Evolutionary conservation across 1,140 invertebrate species (phyloP), one percentile per base, ranked within the genome.

Genomic region (Polypedilum pembai): DNA sequence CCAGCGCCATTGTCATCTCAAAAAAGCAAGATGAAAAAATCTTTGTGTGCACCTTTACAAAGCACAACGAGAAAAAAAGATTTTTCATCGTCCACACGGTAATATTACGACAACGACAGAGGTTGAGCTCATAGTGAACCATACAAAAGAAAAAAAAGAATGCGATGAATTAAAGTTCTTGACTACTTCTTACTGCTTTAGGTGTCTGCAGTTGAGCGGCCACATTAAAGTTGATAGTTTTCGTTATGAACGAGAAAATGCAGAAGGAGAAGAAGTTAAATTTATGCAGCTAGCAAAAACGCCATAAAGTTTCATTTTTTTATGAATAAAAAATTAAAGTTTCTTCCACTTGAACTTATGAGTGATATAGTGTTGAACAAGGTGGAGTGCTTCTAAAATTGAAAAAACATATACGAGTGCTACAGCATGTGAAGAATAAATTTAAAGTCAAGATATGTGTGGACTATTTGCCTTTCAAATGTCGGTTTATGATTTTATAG

Each of bases 311-410:
- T 56, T 56, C 45, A 56, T 56, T 56, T 56, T n/a, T 56, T 56
- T 56, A 56, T 56, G 45, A 56, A 56, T 56, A n/a, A 56, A 56
- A 56, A 56, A 56, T 56, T 56, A 56, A 56, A 56, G 45, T 56
- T 56, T 56, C n/a, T 56, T 56, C 24, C 24, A 33, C 24, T 33
- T 33, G 24, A 33, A 33, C 24, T 33, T 33, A 33, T 33, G 24
- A 33, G 24, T 33, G 24, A 33, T 33, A 5, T 33, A 33, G 24
- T 5, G 24, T 33, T 33, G 24, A 33, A 5, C 5, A 33, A 33
- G 24, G 24, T 33, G 24, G 5, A 33, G 24, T 33, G 5, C 24
- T 33, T 33, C 24, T 33, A 5, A 33, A 33, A 33, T 33, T 33
- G 24, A 33, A 33, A 33, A 33, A 5, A 3, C 24, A 33, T 33